Evolutionary conservation across 2,888 invertebrate genomes (phyloP).

Genomic region (Strigamia transsilvanica): DNA sequence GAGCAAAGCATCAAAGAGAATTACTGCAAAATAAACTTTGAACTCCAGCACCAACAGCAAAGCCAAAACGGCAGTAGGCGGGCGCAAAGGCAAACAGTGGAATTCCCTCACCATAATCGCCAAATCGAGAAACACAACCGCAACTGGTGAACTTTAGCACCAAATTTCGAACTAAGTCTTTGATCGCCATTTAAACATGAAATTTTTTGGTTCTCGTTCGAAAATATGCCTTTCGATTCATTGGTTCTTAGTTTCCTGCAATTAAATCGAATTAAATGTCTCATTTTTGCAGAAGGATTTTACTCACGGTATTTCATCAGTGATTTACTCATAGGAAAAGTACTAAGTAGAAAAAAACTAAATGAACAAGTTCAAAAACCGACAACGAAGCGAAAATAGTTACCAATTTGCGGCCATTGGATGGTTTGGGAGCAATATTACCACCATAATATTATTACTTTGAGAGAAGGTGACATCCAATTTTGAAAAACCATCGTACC

Average conservation of each 20-base stretch:
- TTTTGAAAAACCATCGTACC: too few relatives aligned
- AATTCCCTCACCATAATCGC: not conserved
- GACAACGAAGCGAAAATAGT: too few relatives aligned
- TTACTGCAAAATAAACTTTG: not conserved
- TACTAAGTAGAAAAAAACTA: not conserved
- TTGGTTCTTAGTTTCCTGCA: too few relatives aligned
- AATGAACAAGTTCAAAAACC: not conserved
- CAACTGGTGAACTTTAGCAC: not conserved
- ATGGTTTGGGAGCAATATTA: too few relatives aligned
- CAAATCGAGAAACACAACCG: not conserved
- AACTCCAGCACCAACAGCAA: conserved; percentile 4
- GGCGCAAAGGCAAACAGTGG: not conserved
- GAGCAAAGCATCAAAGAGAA: not conserved
- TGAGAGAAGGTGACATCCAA: too few relatives aligned
- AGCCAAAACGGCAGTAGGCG: not conserved
- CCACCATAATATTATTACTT: too few relatives aligned
- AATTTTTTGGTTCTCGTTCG: not conserved
- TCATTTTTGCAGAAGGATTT: too few relatives aligned
- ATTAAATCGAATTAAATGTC: too few relatives aligned
- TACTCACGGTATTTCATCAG: too few relatives aligned
- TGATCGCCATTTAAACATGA: not conserved
- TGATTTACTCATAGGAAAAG: not conserved
- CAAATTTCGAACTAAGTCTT: not conserved
- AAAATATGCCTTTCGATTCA: too few relatives aligned
- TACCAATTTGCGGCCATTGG: too few relatives aligned